Percentiles rank a stretch among this genome's conserved stretches.
phyloP scores from a whole-genome alignment of 2,797 vertebrate genomes.

The Rhinoraja longicauda region DNA sequence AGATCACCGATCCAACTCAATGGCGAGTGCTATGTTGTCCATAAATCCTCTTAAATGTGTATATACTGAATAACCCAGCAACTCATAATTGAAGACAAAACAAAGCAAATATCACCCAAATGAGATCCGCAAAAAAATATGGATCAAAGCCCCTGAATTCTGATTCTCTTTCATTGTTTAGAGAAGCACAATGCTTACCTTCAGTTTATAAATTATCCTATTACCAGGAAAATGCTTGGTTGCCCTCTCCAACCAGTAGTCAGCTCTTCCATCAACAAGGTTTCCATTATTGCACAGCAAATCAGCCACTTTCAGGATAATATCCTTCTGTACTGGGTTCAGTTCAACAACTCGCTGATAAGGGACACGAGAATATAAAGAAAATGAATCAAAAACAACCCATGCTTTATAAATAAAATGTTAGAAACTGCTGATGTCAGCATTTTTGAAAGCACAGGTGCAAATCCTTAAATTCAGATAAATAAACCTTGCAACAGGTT shows the following conservation, averaged over 20 bases:
- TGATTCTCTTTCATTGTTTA: background rate
- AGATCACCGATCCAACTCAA: no score
- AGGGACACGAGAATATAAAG: background rate
- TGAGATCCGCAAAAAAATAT: no score
- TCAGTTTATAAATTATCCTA: conserved; percentile 79
- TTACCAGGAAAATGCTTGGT: conserved; percentile 80
- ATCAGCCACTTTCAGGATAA: conserved; percentile 92
- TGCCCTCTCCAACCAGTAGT: conserved; percentile 92
- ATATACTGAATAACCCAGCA: background rate
- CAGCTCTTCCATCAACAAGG: conserved; percentile 76
- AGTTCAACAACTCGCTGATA: conserved; percentile 85
- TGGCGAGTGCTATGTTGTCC: no score
- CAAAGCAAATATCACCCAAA: background rate
- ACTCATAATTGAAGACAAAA: background rate
- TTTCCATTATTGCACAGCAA: conserved; percentile 72
- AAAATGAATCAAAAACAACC: background rate
- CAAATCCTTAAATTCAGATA: background rate
- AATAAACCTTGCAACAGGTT: background rate
- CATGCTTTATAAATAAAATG: background rate
- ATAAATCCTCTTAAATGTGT: no score
- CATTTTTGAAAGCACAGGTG: background rate
- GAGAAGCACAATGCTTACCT: conserved; percentile 59
- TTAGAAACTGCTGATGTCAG: no score
- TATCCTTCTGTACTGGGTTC: conserved; percentile 86
- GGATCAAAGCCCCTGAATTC: background rate